Conservation (phyloP, 1,140 invertebrate species). For the Tetragonula clypearis region DNA sequence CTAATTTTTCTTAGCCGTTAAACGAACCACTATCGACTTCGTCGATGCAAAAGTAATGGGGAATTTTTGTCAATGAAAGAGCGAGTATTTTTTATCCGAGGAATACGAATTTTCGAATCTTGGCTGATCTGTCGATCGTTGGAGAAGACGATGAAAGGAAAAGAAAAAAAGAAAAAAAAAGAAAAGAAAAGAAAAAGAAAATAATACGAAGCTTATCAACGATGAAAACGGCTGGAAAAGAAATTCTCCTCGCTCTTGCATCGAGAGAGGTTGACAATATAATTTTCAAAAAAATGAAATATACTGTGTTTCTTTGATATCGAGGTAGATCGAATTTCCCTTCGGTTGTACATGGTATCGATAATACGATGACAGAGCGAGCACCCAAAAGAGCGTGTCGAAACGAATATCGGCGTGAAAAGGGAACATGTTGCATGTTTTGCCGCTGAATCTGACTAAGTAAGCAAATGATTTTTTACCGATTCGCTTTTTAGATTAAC, state of each 20-base stretch:
- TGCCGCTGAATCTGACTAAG: background rate
- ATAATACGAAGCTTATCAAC: background rate
- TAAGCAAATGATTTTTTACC: background rate
- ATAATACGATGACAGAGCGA: background rate
- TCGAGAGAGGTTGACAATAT: slow-evolving; percentile 10
- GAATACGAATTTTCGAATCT: background rate
- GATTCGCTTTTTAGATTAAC: background rate
- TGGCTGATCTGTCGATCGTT: background rate
- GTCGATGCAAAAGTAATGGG: slow-evolving; percentile 45
- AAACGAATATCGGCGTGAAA: background rate
- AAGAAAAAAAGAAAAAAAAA: no score
- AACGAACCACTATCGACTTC: slow-evolving; percentile 9
- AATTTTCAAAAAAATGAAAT: background rate
- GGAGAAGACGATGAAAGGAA: background rate
- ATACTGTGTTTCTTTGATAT: slow-evolving; percentile 1
- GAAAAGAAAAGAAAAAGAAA: background rate
- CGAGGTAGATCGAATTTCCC: background rate
- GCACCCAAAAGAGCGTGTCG: background rate
- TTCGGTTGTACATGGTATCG: background rate
- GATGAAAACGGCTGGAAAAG: no score
- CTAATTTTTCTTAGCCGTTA: slow-evolving; percentile 27
- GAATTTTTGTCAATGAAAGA: slow-evolving; percentile 20
- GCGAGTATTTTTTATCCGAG: slow-evolving; percentile 20
- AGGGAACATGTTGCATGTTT: background rate
- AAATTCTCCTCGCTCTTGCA: slow-evolving; percentile 44